These are phyloP conservation scores for Hydropotes inermis DNA, from an alignment of 2,113 vertebrate species.

Conservation along the genomic window DNA sequence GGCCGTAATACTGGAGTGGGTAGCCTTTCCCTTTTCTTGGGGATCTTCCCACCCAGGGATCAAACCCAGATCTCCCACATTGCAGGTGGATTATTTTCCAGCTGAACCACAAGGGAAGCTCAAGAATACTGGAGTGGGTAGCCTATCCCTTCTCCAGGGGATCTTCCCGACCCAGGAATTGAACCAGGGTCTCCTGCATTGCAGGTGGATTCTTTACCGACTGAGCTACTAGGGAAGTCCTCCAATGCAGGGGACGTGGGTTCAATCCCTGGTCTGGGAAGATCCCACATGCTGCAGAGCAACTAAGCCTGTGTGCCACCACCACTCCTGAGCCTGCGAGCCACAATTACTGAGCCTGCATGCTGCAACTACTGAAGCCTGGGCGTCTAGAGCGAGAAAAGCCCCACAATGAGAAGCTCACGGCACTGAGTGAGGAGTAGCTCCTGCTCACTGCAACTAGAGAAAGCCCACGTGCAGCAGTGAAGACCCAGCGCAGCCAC, in stretches of 20 bases:
- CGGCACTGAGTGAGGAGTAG: neutral
- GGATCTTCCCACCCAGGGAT: neutral
- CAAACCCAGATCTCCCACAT: neutral
- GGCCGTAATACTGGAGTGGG: neutral
- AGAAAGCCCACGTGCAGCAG: neutral
- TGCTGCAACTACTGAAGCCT: neutral
- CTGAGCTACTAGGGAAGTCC: neutral
- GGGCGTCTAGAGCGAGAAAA: neutral
- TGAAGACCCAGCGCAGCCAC: neutral
- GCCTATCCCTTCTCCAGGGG: neutral
- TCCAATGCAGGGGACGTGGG: neutral
- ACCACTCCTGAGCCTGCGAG: neutral
- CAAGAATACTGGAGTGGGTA: neutral
- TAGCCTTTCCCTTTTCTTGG: neutral
- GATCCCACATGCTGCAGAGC: neutral
- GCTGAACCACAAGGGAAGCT: neutral
- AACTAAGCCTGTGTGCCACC: neutral
- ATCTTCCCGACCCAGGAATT: neutral
- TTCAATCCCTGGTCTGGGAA: neutral
- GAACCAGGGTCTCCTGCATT: neutral
- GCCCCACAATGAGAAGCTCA: neutral
- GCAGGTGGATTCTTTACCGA: neutral
- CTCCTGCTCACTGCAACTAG: neutral
- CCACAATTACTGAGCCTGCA: neutral
- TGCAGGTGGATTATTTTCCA: neutral